A percentile compares a stretch with the other conserved stretches of the same genome.
These are phyloP conservation scores for Esox masquinongy DNA, from an alignment of 2,797 vertebrate genomes.

Conservation along the genomic window DNA sequence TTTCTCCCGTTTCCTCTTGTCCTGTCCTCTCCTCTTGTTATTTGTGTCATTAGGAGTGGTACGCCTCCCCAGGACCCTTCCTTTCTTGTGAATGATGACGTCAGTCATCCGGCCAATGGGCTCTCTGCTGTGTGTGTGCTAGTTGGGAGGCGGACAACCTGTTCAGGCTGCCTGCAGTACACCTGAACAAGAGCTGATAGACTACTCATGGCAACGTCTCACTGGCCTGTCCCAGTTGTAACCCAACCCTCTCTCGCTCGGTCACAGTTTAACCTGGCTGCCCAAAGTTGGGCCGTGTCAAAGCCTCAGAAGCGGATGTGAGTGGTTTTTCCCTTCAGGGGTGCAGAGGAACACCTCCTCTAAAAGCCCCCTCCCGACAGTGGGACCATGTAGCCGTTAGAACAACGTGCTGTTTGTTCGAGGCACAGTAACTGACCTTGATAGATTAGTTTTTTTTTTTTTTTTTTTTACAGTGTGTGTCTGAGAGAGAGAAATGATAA, in stretches of 20 bases:
- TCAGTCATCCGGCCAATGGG: not conserved
- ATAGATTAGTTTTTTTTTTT: conserved; percentile 75
- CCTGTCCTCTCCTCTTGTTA: not conserved
- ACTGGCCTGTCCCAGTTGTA: not conserved
- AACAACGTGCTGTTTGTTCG: conserved; percentile 70
- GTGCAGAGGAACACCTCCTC: not conserved
- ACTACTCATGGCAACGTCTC: not conserved
- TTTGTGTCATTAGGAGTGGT: not conserved
- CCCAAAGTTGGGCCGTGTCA: not conserved
- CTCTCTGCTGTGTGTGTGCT: not conserved
- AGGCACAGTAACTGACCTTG: conserved; percentile 78
- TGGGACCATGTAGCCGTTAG: conserved; percentile 34
- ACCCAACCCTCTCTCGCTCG: not conserved
- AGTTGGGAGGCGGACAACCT: not conserved
- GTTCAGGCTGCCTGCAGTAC: not conserved
- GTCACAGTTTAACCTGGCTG: not conserved
- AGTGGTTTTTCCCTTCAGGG: not conserved
- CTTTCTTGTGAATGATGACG: conserved; percentile 17
- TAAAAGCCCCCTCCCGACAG: conserved; percentile 12
- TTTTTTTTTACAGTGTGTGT: conserved; percentile 61
- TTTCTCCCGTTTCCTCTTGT: conserved; percentile 55
- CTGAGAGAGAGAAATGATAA: conserved; percentile 67
- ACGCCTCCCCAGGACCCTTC: conserved; percentile 8
- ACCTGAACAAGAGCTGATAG: not conserved
- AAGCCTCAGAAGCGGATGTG: not conserved